Conservation (phyloP, 2,797 vertebrate genomes). For the Sorex maritimensis region DNA sequence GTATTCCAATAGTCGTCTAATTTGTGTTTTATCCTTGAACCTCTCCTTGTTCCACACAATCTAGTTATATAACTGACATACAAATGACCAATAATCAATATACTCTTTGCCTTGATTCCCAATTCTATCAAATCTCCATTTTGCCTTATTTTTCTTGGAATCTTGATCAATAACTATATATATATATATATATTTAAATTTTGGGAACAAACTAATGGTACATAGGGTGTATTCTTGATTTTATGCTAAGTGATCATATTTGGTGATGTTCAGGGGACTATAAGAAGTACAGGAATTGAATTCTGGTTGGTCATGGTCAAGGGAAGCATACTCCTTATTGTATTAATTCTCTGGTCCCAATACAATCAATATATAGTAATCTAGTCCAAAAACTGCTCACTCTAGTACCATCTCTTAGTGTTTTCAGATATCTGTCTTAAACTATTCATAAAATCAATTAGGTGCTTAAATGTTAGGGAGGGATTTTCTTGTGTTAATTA, state of each 20-base stretch:
- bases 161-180: too few species aligned
- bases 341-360: too few species aligned
- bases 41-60: not conserved
- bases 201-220: too few species aligned
- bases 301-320: too few species aligned
- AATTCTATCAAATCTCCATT: not conserved
- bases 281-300: too few species aligned
- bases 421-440: constrained; percentile 15
- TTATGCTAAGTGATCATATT: not conserved
- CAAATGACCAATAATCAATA: too few species aligned
- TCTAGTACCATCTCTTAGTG: not conserved
- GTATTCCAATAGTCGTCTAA: not conserved
- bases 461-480: not conserved
- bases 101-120: fast-evolving
- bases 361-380: too few species aligned
- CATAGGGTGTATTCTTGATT: too few species aligned
- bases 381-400: too few species aligned
- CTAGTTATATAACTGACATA: not conserved
- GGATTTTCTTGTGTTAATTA: constrained; percentile 54
- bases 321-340: too few species aligned
- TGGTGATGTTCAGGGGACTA: not conserved
- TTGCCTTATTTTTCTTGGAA: not conserved
- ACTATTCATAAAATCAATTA: constrained; percentile 31
- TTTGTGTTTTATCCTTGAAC: not conserved
- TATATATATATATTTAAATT: too few species aligned